phyloP scores from a whole-genome alignment of 2,888 invertebrate species.

The Cheilosia variabilis region DNA sequence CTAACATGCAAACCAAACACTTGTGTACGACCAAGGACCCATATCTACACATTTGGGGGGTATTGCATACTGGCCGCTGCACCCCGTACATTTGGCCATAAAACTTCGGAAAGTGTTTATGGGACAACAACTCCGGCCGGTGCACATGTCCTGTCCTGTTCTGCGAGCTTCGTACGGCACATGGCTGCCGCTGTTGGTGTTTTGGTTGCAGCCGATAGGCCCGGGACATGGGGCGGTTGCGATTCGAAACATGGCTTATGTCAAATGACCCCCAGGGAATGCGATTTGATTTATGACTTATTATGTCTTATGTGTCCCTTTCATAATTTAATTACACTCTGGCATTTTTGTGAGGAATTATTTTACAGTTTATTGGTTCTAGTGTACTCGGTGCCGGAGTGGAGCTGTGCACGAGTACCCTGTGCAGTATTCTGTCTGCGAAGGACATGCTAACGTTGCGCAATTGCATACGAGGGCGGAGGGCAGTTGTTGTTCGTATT shows the following conservation, averaged over 20 bases:
- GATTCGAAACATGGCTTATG: conserved; percentile 75
- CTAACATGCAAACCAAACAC: conserved; percentile 71
- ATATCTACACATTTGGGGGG: conserved; percentile 17
- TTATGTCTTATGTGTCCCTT: conserved; percentile 76
- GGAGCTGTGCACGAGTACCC: neutral
- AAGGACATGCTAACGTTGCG: conserved; percentile 70
- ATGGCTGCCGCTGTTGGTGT: conserved; percentile 19
- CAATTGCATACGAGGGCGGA: conserved; percentile 63
- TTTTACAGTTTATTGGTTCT: conserved; percentile 75
- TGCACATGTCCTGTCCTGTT: conserved; percentile 73
- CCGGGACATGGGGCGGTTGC: conserved; percentile 26
- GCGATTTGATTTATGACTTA: conserved; percentile 76
- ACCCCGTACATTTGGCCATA: conserved; percentile 36
- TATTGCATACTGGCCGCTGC: neutral
- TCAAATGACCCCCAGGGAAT: conserved; percentile 74
- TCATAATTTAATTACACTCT: conserved; percentile 76
- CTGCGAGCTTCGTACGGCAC: conserved; percentile 19
- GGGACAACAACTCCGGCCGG: conserved; percentile 71
- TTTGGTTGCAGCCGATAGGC: conserved; percentile 39
- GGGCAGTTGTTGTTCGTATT: conserved; percentile 29
- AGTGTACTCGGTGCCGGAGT: conserved; percentile 29
- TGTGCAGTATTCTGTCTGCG: conserved; percentile 31
- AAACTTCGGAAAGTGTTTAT: conserved; percentile 74
- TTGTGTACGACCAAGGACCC: conserved; percentile 40
- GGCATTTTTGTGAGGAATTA: conserved; percentile 75